Conservation (phyloP, 1,140 invertebrate genomes). For the Drosophila yakuba region DNA sequence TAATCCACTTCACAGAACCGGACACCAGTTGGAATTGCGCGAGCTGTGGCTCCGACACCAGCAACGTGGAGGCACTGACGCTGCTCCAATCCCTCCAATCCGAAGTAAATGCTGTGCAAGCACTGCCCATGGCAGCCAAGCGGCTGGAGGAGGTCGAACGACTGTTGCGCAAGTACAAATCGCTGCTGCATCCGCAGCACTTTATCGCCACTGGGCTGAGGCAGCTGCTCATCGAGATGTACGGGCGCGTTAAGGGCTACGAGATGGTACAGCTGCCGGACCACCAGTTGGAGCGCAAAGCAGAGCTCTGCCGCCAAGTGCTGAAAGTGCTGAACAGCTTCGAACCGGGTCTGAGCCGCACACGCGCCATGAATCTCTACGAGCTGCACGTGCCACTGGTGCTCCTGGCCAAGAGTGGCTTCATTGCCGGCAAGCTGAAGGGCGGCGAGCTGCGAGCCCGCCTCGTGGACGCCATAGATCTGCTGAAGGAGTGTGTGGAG, state of each 20-base stretch:
- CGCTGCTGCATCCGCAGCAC: slow-evolving; percentile 90
- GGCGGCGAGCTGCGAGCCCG: slow-evolving; percentile 87
- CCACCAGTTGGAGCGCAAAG: slow-evolving; percentile 90
- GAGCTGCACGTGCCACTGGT: slow-evolving; percentile 91
- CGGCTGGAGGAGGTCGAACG: slow-evolving; percentile 85
- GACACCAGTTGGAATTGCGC: slow-evolving; percentile 90
- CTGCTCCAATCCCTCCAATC: slow-evolving; percentile 87
- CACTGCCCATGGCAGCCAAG: slow-evolving; percentile 83
- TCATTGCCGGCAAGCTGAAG: slow-evolving; percentile 86
- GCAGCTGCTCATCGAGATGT: slow-evolving; percentile 90
- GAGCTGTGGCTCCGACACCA: slow-evolving; percentile 88
- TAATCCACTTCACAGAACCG: slow-evolving; percentile 81
- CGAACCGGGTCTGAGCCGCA: slow-evolving; percentile 90
- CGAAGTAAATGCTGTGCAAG: slow-evolving; percentile 86
- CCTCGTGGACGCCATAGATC: slow-evolving; percentile 87
- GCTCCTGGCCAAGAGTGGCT: slow-evolving; percentile 88
- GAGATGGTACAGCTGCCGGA: slow-evolving; percentile 89
- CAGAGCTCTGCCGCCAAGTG: slow-evolving; percentile 89
- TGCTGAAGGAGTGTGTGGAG: slow-evolving; percentile 86
- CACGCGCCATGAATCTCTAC: slow-evolving; percentile 91
- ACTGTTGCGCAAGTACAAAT: slow-evolving; percentile 87
- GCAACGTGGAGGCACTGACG: slow-evolving; percentile 86
- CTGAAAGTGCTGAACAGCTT: slow-evolving; percentile 89
- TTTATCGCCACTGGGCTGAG: slow-evolving; percentile 88
- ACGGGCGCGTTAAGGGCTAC: slow-evolving; percentile 90